These are phyloP conservation scores for Rhagophthalmus giganteus DNA, from an alignment of 2,888 invertebrate genomes.

Conservation along the genomic window DNA sequence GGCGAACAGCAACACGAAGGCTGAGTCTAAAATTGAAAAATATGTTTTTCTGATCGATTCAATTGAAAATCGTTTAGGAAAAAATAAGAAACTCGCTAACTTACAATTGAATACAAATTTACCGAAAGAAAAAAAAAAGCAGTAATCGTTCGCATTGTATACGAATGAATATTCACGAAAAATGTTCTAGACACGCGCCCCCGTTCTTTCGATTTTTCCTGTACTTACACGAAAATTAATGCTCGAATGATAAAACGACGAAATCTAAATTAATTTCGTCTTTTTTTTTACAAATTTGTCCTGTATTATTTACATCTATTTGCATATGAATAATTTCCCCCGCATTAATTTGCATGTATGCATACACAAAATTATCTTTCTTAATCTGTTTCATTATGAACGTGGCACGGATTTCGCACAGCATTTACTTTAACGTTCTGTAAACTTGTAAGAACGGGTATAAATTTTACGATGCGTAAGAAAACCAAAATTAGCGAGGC, in stretches of 20 bases:
- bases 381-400: slow-evolving; percentile 26
- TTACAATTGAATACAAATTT: background rate
- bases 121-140: background rate
- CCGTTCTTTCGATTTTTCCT: too few species aligned
- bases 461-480: slow-evolving; percentile 3
- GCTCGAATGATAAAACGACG: too few species aligned
- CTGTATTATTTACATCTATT: slow-evolving; percentile 25
- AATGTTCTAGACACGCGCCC: too few species aligned
- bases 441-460: slow-evolving; percentile 5
- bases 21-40: slow-evolving; percentile 21
- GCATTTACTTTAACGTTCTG: slow-evolving; percentile 11
- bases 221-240: too few species aligned
- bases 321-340: slow-evolving; percentile 29
- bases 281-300: slow-evolving; percentile 12
- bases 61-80: background rate
- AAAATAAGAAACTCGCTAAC: background rate
- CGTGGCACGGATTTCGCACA: slow-evolving; percentile 18
- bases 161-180: too few species aligned
- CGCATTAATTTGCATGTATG: slow-evolving; percentile 28
- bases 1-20: slow-evolving; percentile 14
- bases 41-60: slow-evolving; percentile 13
- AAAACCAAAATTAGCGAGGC: slow-evolving; percentile 5
- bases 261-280: background rate
- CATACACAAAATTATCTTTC: slow-evolving; percentile 27
- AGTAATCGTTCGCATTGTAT: background rate